These are phyloP conservation scores for Pristionchus japonicus DNA, from an alignment of 2,888 invertebrate genomes.

Conservation along the genomic window DNA sequence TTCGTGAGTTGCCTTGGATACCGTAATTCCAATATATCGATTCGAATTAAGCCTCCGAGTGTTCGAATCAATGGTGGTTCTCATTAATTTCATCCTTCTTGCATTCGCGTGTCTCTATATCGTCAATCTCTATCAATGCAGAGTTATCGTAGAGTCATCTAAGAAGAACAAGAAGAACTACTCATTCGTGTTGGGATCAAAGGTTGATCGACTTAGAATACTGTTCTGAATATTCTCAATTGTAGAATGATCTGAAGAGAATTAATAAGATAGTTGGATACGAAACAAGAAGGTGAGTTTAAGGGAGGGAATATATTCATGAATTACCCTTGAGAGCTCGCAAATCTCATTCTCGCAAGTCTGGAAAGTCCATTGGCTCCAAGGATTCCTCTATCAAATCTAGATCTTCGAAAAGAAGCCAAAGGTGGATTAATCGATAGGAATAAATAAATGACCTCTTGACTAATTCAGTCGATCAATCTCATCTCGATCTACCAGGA, in stretches of 20 bases:
- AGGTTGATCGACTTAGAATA: neutral
- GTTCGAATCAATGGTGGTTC: neutral
- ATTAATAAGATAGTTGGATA: constrained; percentile 7
- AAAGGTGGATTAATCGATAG: neutral
- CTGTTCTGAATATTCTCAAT: neutral
- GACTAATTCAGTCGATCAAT: neutral
- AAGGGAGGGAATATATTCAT: neutral
- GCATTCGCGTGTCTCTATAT: neutral
- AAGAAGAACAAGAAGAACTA: neutral
- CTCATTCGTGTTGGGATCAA: neutral
- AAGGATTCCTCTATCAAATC: neutral
- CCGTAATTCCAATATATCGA: neutral
- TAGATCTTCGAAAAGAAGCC: neutral
- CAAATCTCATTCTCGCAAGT: neutral
- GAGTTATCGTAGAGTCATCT: neutral
- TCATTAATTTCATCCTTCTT: neutral
- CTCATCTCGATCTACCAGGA: neutral
- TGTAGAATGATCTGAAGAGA: neutral
- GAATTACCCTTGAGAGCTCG: neutral
- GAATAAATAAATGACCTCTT: neutral
- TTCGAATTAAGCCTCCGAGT: neutral
- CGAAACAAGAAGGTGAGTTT: neutral
- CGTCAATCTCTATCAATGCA: neutral
- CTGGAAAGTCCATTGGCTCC: neutral
- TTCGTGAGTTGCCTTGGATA: neutral